Conservation (phyloP, 2,797 vertebrate genomes). For the Esox lucius region DNA sequence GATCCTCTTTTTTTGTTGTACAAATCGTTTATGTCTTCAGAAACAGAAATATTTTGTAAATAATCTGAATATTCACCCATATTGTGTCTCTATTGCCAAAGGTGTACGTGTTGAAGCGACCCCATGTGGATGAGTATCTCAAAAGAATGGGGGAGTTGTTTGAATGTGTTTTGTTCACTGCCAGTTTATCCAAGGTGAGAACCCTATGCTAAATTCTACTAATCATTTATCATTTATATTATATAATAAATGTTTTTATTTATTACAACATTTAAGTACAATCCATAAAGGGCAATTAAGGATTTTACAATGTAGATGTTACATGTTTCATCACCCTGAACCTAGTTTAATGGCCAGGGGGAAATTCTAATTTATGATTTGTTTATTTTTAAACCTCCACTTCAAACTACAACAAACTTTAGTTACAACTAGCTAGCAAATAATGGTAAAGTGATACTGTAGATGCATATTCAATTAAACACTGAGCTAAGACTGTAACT, state of each 20-base stretch:
- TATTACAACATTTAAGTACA: neutral
- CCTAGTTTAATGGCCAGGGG: neutral
- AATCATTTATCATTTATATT: too few species aligned
- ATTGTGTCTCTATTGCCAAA: constrained; percentile 45
- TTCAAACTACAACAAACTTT: neutral
- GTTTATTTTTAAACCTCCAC: neutral
- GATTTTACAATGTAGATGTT: neutral
- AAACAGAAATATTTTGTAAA: neutral
- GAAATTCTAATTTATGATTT: neutral
- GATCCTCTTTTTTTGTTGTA: neutral
- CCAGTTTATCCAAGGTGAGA: constrained; percentile 94
- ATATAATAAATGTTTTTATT: neutral
- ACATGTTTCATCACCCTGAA: neutral
- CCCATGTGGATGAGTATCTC: constrained; percentile 93
- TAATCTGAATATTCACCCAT: neutral
- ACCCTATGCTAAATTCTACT: neutral
- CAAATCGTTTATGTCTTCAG: neutral
- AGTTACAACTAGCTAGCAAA: neutral
- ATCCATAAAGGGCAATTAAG: neutral
- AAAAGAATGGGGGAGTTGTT: constrained; percentile 96
- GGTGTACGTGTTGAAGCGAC: constrained; percentile 96
- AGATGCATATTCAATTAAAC: too few species aligned
- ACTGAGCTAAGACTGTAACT: neutral
- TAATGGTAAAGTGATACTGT: neutral
- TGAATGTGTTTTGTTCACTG: constrained; percentile 96